Conservation (phyloP, 2,113 vertebrate species). For the Lamprotornis superbus region DNA sequence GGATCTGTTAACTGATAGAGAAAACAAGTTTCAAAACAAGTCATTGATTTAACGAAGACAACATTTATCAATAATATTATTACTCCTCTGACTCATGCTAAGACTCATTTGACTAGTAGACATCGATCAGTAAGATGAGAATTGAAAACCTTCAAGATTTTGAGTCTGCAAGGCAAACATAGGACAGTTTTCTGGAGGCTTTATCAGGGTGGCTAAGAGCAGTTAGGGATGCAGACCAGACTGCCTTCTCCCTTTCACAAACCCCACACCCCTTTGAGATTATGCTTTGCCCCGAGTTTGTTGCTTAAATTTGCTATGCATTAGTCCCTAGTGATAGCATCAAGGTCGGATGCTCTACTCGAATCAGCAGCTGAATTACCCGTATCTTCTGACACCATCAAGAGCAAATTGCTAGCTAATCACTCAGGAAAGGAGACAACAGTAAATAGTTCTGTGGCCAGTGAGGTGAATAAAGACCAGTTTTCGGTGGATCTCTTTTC, state of each 20-base stretch:
- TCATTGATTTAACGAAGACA: neutral
- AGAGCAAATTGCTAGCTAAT: constrained; percentile 4
- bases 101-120: neutral
- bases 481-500: neutral
- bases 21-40: neutral
- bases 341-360: neutral
- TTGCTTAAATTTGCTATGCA: neutral
- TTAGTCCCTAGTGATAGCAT: neutral
- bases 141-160: neutral
- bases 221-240: neutral
- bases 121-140: neutral
- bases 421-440: neutral
- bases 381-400: neutral
- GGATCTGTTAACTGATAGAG: neutral
- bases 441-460: neutral
- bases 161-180: neutral
- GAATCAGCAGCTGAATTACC: neutral
- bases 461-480: neutral
- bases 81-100: neutral
- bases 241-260: neutral
- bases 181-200: neutral
- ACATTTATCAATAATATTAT: neutral
- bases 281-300: neutral
- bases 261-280: neutral
- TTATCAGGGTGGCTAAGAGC: neutral